phyloP scores from a whole-genome alignment of 2,113 vertebrate genomes.

The Tretioscincus oriximinensis region DNA sequence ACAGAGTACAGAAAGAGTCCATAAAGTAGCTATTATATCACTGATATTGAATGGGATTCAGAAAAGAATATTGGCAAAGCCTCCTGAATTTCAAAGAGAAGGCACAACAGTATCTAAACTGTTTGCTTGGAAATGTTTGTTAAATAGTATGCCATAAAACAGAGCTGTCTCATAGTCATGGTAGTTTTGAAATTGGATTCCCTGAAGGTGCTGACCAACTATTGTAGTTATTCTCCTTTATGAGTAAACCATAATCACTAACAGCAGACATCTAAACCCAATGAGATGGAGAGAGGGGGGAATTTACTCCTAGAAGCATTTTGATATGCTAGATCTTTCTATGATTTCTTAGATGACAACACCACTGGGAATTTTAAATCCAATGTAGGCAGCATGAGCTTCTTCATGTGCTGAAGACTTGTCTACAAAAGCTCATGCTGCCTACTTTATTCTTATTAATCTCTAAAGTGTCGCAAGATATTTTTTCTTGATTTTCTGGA shows the following conservation, averaged over 20 bases:
- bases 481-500: no score
- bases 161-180: neutral
- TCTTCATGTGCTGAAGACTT: no score
- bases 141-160: neutral
- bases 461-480: no score
- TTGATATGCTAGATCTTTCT: neutral
- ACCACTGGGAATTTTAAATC: neutral
- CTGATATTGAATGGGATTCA: neutral
- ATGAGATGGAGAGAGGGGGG: neutral
- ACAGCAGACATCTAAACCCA: neutral
- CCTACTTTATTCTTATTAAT: no score
- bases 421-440: no score
- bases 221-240: neutral
- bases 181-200: neutral
- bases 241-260: neutral
- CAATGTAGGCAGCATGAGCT: no score
- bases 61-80: neutral
- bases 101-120: neutral
- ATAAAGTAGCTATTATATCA: neutral
- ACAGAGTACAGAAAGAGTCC: neutral
- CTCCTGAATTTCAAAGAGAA: neutral
- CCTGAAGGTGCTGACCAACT: neutral
- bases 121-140: neutral
- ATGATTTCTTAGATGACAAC: neutral
- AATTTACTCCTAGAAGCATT: neutral